phyloP scores from a whole-genome alignment of 2,888 invertebrate genomes.

The Galerucella calmariensis region DNA sequence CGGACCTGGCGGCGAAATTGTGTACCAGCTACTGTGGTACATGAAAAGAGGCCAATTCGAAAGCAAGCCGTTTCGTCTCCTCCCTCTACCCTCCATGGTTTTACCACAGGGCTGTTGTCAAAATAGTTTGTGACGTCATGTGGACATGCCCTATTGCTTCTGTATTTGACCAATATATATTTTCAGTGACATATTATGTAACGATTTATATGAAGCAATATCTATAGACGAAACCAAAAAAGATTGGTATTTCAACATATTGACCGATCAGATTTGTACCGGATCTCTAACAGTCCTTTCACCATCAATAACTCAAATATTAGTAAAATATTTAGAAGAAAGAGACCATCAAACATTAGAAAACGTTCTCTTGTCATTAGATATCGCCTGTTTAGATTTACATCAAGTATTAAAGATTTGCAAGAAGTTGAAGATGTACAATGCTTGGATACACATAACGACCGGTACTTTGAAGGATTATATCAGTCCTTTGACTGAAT shows the following conservation, averaged over 20 bases:
- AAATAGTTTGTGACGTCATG: too few relatives aligned
- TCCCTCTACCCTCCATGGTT: not conserved
- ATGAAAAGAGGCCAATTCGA: not conserved
- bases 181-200: conserved; percentile 70
- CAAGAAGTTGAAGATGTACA: conserved; percentile 72
- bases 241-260: conserved; percentile 72
- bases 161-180: not conserved
- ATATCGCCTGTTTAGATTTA: conserved; percentile 80
- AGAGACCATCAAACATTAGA: conserved; percentile 73
- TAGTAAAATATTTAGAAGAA: conserved; percentile 75
- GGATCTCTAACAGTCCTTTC: conserved; percentile 73
- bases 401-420: conserved; percentile 72
- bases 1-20: too few relatives aligned
- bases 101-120: too few relatives aligned
- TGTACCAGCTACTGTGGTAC: not conserved
- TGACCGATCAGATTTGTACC: conserved; percentile 77
- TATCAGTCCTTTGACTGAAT: conserved; percentile 77
- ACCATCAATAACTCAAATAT: conserved; percentile 77
- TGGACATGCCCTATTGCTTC: too few relatives aligned
- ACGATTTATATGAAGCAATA: conserved; percentile 72
- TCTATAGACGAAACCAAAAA: conserved; percentile 65
- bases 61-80: not conserved
- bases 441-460: conserved; percentile 80
- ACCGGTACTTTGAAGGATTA: conserved; percentile 82
- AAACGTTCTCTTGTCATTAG: conserved; percentile 77